phyloP scores from a whole-genome alignment of 2,113 vertebrate species.

The Sialia sialis region DNA sequence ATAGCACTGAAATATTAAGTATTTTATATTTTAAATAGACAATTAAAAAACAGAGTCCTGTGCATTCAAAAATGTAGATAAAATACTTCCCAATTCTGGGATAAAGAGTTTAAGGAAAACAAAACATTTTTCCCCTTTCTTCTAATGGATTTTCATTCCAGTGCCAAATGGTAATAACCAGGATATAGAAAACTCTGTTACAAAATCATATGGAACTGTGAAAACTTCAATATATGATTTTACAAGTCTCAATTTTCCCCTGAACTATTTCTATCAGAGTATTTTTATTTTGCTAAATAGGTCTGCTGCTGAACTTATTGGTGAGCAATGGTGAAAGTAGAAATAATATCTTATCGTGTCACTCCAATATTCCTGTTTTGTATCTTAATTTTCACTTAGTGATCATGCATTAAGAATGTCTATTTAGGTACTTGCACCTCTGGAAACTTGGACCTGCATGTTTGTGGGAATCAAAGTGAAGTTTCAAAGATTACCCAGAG shows the following conservation, averaged over 20 bases:
- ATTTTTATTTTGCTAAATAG: background rate
- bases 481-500: background rate
- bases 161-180: background rate
- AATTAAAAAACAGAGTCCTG: background rate
- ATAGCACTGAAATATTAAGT: background rate
- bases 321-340: background rate
- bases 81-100: background rate
- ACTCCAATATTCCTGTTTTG: background rate
- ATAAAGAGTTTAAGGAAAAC: background rate
- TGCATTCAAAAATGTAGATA: background rate
- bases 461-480: background rate
- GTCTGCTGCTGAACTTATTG: background rate
- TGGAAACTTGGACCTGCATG: background rate
- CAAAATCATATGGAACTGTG: background rate
- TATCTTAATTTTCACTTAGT: background rate
- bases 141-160: background rate
- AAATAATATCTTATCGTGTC: background rate
- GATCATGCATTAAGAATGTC: background rate
- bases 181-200: background rate
- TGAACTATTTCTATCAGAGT: background rate
- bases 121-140: background rate
- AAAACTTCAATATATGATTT: background rate
- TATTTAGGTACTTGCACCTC: background rate
- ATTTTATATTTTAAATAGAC: background rate
- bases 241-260: background rate